Evolutionary conservation across 2,888 invertebrate genomes (phyloP), one percentile per base, ranked within the genome.

Genomic region (Anorthoa munda): DNA sequence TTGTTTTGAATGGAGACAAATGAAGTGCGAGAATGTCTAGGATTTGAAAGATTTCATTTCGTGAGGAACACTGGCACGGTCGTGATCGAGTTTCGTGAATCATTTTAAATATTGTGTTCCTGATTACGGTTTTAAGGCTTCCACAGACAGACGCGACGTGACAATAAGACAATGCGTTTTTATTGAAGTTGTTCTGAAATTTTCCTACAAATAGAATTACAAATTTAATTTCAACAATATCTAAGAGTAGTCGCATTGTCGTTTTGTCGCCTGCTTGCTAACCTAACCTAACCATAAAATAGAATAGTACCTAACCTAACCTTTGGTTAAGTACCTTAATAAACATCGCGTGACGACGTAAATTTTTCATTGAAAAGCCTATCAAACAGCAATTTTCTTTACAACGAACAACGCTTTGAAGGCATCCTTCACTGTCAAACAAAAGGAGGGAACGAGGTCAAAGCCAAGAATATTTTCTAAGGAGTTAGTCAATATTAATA

Each of bases 401-500:
- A 31, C 17, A 66, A 31, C 67, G 53, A 48, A 45, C 48, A 50
- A 31, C 15, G 26, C 39, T 70, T 67, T 50, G 13, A 39, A 65
- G 46, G 61, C 65, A 82, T 85, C 74, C 73, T 82, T 80, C 75
- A 80, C 65, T 79, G 83, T 79, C 79, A 72, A 1, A 71, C 72
- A 78, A 74, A 68, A 60, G 18, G 12, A 48, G 63, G 64, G 55
- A 83, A 81, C 68, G 66, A 70, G 86, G 82, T 81, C 82, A 82
- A 69, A 53, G 66, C 17, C 51, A 23, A 67, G 51, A 56, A 55
- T n/a, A 46, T 48, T 58, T 26, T 65, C 56, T 65, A 67, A 70
- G 45, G 48, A 60, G 63, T 64, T 69, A 70, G 17, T 51, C 56
- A 50, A 39, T n/a, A 59, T 45, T 39, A 51, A 55, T 53, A 75